A percentile compares a stretch with the other conserved stretches of the same genome.
These are phyloP conservation scores for Aromia moschata DNA, from an alignment of 2,888 invertebrate species.

Conservation along the genomic window DNA sequence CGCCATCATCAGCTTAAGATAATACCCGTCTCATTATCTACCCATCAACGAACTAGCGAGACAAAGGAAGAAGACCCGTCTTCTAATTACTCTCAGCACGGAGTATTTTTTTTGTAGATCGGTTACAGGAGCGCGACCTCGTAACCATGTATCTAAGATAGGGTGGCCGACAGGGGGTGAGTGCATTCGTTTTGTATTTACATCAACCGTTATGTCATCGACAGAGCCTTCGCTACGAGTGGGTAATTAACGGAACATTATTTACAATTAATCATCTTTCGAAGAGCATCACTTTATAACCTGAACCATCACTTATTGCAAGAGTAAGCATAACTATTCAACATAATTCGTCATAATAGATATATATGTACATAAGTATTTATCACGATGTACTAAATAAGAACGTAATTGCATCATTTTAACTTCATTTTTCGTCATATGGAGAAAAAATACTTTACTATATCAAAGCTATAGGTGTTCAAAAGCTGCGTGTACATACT, in stretches of 20 bases:
- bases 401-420: too few relatives aligned
- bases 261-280: not conserved
- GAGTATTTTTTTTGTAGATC: slow-evolving; percentile 19
- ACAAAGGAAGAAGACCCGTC: not conserved
- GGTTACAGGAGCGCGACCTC: not conserved
- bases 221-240: not conserved
- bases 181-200: slow-evolving; percentile 8
- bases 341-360: too few relatives aligned
- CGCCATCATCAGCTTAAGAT: not conserved
- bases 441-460: too few relatives aligned
- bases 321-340: too few relatives aligned
- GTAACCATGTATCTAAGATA: slow-evolving; percentile 8
- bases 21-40: slow-evolving; percentile 17
- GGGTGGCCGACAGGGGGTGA: slow-evolving; percentile 3
- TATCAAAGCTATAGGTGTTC: too few relatives aligned
- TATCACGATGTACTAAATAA: too few relatives aligned
- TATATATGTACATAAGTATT: too few relatives aligned
- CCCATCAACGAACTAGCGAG: slow-evolving; percentile 19
- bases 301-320: too few relatives aligned
- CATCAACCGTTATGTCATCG: not conserved
- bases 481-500: too few relatives aligned
- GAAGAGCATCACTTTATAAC: too few relatives aligned
- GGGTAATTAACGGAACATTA: slow-evolving; percentile 1
- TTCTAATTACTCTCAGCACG: slow-evolving; percentile 18
- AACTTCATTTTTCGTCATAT: too few relatives aligned